phyloP scores from a whole-genome alignment of 2,113 vertebrate species.

The Aythya baeri region DNA sequence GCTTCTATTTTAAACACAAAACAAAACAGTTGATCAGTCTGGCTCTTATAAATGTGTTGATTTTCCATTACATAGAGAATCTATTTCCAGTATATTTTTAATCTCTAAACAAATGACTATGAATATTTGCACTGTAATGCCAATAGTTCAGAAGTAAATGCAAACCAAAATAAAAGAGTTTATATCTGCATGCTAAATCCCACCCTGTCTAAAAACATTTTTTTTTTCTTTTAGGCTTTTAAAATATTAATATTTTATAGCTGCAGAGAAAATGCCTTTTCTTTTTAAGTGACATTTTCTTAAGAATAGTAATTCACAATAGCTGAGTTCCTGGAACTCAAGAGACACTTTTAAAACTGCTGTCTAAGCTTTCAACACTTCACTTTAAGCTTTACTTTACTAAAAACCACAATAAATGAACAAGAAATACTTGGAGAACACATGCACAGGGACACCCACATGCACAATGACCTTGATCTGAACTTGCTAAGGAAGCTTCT shows the following conservation, averaged over 20 bases:
- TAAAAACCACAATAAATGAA: background rate
- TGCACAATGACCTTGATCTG: background rate
- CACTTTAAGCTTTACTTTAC: background rate
- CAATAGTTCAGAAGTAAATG: background rate
- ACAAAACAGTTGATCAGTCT: background rate
- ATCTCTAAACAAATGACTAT: background rate
- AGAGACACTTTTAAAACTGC: background rate
- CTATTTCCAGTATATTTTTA: background rate
- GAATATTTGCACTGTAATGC: background rate
- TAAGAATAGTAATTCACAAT: background rate
- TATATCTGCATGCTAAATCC: background rate
- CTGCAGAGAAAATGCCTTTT: background rate
- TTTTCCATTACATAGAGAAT: background rate
- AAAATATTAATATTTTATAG: background rate
- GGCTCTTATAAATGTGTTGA: background rate
- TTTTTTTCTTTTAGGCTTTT: background rate
- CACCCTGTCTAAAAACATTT: background rate
- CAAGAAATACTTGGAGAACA: background rate
- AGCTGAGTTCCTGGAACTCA: background rate
- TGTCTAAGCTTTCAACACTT: background rate
- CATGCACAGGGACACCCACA: background rate
- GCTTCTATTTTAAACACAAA: background rate
- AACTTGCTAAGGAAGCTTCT: conserved; percentile 15
- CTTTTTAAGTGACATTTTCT: background rate
- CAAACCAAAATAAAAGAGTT: background rate